Conservation (phyloP, 2,888 invertebrate genomes). For the Acronicta aceris region DNA sequence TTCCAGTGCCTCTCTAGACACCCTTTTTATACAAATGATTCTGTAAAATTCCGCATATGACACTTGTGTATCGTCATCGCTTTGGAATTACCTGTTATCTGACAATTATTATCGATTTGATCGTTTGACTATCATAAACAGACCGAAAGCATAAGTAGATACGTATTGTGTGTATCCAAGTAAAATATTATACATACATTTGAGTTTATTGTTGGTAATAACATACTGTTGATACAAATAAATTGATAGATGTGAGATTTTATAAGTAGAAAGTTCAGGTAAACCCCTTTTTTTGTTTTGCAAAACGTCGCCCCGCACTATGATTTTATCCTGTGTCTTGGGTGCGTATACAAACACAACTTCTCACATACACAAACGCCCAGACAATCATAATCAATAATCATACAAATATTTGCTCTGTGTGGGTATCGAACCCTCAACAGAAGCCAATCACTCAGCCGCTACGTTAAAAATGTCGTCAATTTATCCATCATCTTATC, state of each 20-base stretch:
- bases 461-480: too few species aligned
- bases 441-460: too few species aligned
- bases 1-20: too few species aligned
- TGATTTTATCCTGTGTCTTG: too few species aligned
- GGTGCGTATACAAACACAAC: too few species aligned
- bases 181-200: constrained; percentile 1
- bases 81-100: constrained; percentile 53
- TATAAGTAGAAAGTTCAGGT: neutral
- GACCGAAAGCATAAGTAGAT: constrained; percentile 17
- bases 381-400: too few species aligned
- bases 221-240: neutral
- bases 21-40: neutral
- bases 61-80: constrained; percentile 34
- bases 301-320: too few species aligned
- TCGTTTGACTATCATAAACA: constrained; percentile 45
- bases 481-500: too few species aligned
- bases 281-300: too few species aligned
- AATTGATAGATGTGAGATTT: neutral
- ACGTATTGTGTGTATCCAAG: constrained; percentile 10
- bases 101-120: constrained; percentile 41
- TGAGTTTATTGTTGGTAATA: neutral
- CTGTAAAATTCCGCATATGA: constrained; percentile 7
- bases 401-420: too few species aligned
- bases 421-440: too few species aligned
- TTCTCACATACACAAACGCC: too few species aligned